phyloP scores from a whole-genome alignment of 2,888 invertebrate species.

The Eutolmus rufibarbis region DNA sequence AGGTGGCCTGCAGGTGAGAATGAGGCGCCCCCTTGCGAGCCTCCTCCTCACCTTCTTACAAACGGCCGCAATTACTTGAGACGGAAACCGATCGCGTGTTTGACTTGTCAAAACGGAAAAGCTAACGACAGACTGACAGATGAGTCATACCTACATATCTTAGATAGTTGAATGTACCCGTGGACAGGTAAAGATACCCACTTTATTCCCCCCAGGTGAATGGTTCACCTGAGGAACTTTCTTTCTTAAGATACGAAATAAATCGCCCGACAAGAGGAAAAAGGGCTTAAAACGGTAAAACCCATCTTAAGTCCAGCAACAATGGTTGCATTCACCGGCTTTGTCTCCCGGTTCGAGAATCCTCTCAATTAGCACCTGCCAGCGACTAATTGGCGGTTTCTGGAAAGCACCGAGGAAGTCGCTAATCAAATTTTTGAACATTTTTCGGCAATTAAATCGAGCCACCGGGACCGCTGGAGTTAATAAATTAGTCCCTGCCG shows the following conservation, averaged over 20 bases:
- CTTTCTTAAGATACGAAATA: not conserved
- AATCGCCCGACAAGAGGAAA: not conserved
- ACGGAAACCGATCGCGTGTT: not conserved
- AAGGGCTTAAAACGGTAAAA: not conserved
- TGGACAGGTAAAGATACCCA: not conserved
- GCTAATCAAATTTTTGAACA: not conserved
- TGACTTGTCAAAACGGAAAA: not conserved
- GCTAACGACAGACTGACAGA: not conserved
- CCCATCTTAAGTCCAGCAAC: not conserved
- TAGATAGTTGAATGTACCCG: not conserved
- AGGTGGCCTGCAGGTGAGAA: not conserved
- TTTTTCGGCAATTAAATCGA: not conserved
- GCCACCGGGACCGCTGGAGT: not conserved
- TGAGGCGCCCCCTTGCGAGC: not conserved
- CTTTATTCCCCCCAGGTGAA: not conserved
- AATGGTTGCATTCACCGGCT: not conserved
- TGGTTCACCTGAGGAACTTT: not conserved
- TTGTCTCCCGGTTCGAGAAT: not conserved
- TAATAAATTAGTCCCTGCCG: not conserved
- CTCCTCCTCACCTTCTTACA: not conserved
- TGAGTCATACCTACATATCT: not conserved
- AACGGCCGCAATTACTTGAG: not conserved
- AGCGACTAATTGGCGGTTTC: not conserved
- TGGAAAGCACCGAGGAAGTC: not conserved
- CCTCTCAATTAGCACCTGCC: not conserved